These are phyloP conservation scores for Drosophila sordidula DNA, from an alignment of 2,888 invertebrate species.

Conservation along the genomic window DNA sequence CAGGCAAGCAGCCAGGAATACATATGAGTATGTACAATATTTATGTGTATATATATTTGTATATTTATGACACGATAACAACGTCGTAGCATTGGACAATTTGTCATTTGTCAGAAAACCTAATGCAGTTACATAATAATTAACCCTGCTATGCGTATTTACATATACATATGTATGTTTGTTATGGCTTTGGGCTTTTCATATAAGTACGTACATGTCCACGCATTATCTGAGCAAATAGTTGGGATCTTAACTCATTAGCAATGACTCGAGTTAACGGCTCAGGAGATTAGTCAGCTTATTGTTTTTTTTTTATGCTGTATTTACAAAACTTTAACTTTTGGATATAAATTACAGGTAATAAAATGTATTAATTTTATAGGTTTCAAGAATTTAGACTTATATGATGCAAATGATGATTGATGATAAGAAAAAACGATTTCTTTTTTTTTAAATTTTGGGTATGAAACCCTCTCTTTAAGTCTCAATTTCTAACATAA, in stretches of 20 bases:
- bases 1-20: conserved; percentile 11
- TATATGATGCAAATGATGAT: no score
- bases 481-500: no score
- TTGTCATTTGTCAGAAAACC: conserved; percentile 76
- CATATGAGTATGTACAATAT: conserved; percentile 5
- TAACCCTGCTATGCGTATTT: conserved; percentile 53
- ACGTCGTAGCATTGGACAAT: conserved; percentile 46
- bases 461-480: no score
- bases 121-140: conserved; percentile 79
- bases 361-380: conserved; percentile 1
- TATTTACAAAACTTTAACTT: conserved; percentile 4
- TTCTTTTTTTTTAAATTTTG: no score
- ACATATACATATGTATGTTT: conserved; percentile 23
- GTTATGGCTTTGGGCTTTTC: conserved; percentile 1
- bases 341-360: neutral
- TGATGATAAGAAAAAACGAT: no score
- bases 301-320: neutral
- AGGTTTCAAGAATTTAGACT: no score
- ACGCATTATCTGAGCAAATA: conserved; percentile 28
- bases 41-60: conserved; percentile 14
- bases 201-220: conserved; percentile 6
- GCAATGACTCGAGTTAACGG: neutral
- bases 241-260: conserved; percentile 32
- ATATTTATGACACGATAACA: conserved; percentile 43
- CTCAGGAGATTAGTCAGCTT: neutral